Percentiles rank a stretch among this genome's conserved stretches.
These are phyloP conservation scores for Neomorphus geoffroyi DNA, from an alignment of 2,797 vertebrate species.

Conservation along the genomic window DNA sequence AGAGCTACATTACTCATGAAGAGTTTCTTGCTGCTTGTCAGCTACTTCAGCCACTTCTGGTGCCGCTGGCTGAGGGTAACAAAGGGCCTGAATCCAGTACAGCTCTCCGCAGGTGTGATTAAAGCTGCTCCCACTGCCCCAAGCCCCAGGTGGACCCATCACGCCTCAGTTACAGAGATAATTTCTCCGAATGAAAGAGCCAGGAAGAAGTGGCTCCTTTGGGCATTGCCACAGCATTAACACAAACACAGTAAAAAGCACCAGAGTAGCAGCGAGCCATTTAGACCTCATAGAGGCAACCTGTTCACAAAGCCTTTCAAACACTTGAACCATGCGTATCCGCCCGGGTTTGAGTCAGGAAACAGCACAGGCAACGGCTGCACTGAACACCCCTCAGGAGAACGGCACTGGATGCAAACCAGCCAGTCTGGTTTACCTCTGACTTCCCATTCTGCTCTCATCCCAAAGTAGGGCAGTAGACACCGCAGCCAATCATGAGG, in stretches of 20 bases:
- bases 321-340: fast-evolving
- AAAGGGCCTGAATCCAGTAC: background rate
- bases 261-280: background rate
- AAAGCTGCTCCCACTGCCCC: background rate
- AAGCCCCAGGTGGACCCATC: background rate
- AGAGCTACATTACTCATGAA: background rate
- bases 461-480: background rate
- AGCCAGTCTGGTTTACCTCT: background rate
- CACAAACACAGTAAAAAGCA: background rate
- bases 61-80: background rate
- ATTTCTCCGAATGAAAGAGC: slow-evolving; percentile 29
- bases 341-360: background rate
- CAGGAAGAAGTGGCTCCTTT: slow-evolving; percentile 23
- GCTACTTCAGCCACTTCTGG: background rate
- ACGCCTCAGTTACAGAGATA: background rate
- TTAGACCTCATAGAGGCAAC: background rate
- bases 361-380: background rate
- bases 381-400: background rate
- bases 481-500: background rate
- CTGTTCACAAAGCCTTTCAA: background rate
- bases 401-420: background rate
- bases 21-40: background rate
- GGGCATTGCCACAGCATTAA: slow-evolving; percentile 38
- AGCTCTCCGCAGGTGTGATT: background rate
- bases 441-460: background rate